Evolutionary conservation across 2,113 vertebrate species (phyloP).

Genomic region (Manacus vitellinus): DNA sequence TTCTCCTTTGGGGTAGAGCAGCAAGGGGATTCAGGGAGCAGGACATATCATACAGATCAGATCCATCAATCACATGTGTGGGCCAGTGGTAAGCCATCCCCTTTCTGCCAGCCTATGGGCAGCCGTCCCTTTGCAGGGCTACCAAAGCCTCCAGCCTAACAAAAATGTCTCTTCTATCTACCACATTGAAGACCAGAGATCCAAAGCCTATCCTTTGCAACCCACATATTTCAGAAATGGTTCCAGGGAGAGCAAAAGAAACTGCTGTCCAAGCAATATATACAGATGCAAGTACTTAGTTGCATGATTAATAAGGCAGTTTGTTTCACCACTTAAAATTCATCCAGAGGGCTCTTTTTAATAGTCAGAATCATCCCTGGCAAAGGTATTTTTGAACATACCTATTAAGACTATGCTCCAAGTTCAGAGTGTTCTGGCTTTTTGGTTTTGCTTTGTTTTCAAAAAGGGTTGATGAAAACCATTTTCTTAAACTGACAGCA

Average conservation of each 20-base stretch:
- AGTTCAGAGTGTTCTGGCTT: not conserved
- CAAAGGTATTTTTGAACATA: not conserved
- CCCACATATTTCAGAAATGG: not conserved
- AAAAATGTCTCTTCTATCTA: not conserved
- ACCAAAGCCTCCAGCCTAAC: not conserved
- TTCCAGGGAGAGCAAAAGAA: not conserved
- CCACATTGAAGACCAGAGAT: not conserved
- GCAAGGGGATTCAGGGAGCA: not conserved
- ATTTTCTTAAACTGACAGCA: not conserved
- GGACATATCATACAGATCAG: not conserved
- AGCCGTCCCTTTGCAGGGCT: not conserved
- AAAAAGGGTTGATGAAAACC: not conserved
- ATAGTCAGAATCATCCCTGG: not conserved
- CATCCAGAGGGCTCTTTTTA: not conserved
- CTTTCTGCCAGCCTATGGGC: not conserved
- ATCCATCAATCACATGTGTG: not conserved
- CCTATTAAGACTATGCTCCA: not conserved
- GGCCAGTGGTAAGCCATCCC: not conserved
- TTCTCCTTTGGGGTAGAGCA: not conserved
- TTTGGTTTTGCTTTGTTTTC: conserved; percentile 14
- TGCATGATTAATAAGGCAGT: not conserved
- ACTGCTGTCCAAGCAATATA: not conserved
- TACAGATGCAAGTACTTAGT: not conserved
- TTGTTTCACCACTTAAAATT: not conserved
- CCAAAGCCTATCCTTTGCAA: not conserved